Percentiles rank a stretch among this genome's conserved stretches.
phyloP scores from a whole-genome alignment of 1,140 invertebrate species.

The Cryptotermes secundus region DNA sequence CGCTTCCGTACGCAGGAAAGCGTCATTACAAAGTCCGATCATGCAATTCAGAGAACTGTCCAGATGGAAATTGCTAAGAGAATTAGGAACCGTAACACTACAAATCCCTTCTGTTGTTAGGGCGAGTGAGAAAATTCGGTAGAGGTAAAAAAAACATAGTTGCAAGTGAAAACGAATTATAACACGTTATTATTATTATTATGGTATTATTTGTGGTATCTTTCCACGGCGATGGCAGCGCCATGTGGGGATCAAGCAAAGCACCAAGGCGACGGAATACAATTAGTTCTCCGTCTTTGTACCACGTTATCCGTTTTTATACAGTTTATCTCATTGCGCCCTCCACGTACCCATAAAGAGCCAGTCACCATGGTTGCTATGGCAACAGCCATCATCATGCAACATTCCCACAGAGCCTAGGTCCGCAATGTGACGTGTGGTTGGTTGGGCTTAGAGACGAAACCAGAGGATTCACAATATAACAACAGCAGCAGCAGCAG shows the following conservation, averaged over 20 bases:
- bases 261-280: neutral
- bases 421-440: neutral
- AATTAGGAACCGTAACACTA: neutral
- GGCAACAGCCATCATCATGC: neutral
- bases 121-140: neutral
- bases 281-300: neutral
- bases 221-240: neutral
- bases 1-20: neutral
- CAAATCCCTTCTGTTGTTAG: neutral
- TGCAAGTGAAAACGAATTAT: neutral
- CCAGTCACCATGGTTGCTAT: constrained; percentile 1
- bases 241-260: neutral
- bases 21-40: neutral
- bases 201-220: neutral
- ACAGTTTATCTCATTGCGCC: neutral
- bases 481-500: neutral
- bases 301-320: neutral
- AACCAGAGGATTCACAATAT: neutral
- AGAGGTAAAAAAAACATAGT: no score
- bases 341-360: neutral
- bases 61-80: neutral
- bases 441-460: neutral
- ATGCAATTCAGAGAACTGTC: neutral
- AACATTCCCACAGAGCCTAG: constrained; percentile 12
- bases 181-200: neutral